Evolutionary conservation across 2,113 vertebrate genomes (phyloP).

Genomic region (Poecile atricapillus): DNA sequence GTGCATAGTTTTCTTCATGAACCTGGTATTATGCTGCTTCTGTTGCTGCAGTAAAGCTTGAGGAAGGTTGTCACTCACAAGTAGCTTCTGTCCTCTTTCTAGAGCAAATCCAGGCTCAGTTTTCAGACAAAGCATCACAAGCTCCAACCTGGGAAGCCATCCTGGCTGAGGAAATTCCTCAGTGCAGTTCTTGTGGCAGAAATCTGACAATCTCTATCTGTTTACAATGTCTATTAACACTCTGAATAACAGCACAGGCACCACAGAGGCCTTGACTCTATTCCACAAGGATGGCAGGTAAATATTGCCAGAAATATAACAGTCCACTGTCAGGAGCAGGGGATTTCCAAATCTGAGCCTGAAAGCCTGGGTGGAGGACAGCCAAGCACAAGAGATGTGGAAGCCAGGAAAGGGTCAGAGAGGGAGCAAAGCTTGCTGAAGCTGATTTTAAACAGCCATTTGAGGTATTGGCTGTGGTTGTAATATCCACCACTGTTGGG

Average conservation of each 20-base stretch:
- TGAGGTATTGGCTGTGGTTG: not conserved
- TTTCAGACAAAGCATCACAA: not conserved
- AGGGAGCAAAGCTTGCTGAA: not conserved
- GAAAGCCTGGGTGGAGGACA: not conserved
- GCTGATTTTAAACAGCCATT: not conserved
- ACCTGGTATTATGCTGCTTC: not conserved
- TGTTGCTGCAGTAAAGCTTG: not conserved
- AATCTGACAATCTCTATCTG: not conserved
- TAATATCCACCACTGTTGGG: not conserved
- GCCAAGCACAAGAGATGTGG: not conserved
- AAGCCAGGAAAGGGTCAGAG: not conserved
- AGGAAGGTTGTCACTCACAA: not conserved
- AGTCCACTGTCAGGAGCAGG: not conserved
- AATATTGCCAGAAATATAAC: constrained; percentile 5
- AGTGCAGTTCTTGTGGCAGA: not conserved
- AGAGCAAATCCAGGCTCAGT: not conserved
- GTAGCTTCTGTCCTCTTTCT: not conserved
- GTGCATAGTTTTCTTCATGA: not conserved
- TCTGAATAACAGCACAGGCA: not conserved
- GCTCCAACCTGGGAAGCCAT: not conserved
- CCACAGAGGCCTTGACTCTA: not conserved
- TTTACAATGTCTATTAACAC: not conserved
- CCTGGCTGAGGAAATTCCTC: not conserved
- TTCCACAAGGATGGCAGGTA: not conserved
- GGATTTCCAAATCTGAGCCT: constrained; percentile 14